Conservation (phyloP, 2,888 invertebrate genomes). For the Enoplolaimus lenunculus region DNA sequence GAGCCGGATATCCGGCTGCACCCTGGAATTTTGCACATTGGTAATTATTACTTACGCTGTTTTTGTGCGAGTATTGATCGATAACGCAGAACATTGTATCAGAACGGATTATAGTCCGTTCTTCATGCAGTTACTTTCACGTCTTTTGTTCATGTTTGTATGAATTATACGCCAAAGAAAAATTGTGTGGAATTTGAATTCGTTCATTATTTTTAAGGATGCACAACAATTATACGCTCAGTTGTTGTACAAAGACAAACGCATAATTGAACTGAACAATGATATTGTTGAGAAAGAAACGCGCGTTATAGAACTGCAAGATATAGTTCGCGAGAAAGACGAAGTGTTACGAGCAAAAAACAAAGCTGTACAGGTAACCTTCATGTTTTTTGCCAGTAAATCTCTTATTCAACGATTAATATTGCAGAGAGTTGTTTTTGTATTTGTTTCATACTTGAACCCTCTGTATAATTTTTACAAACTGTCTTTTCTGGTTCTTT, state of each 20-base stretch:
- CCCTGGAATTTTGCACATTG: too few relatives aligned
- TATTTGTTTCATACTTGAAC: background rate
- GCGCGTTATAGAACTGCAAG: constrained; percentile 61
- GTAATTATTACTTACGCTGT: too few relatives aligned
- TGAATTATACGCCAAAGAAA: too few relatives aligned
- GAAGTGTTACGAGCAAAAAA: constrained; percentile 66
- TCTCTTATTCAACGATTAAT: constrained; percentile 42
- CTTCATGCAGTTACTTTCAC: too few relatives aligned
- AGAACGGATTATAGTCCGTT: too few relatives aligned
- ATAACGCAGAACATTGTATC: too few relatives aligned
- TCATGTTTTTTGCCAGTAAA: constrained; percentile 16
- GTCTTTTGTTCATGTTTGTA: too few relatives aligned
- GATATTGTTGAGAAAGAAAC: constrained; percentile 61
- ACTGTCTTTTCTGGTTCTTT: too few relatives aligned
- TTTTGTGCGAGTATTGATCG: too few relatives aligned
- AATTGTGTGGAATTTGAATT: too few relatives aligned
- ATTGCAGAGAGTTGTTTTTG: background rate
- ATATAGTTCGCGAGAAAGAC: constrained; percentile 61
- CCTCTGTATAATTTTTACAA: too few relatives aligned
- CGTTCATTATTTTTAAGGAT: background rate
- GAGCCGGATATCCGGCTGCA: too few relatives aligned
- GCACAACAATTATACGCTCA: constrained; percentile 43
- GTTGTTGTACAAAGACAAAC: constrained; percentile 52
- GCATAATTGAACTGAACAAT: constrained; percentile 54
- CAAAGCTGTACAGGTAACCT: constrained; percentile 50